Evolutionary conservation across 2,888 invertebrate genomes (phyloP).

Genomic region (Pristionchus entomophagus): DNA sequence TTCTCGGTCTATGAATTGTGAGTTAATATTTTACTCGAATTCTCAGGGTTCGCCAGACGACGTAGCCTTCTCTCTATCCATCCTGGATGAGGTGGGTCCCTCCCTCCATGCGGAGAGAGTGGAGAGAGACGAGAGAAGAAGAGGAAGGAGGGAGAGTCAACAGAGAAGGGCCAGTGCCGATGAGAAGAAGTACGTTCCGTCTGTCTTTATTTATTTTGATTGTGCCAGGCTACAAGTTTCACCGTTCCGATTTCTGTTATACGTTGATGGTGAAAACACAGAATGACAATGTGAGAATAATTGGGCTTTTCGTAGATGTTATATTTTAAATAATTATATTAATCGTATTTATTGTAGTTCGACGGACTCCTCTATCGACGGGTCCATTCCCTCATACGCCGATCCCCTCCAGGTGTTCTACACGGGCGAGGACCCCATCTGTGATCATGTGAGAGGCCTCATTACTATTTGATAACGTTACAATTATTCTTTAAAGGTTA

Average conservation of each 20-base stretch:
- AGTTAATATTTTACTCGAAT: neutral
- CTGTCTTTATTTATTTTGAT: neutral
- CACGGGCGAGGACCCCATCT: conserved; percentile 69
- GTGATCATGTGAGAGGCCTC: conserved; percentile 65
- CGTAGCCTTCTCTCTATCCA: conserved; percentile 61
- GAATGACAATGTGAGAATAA: no score
- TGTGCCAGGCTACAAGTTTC: neutral
- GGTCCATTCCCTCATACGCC: conserved; percentile 50
- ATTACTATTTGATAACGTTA: no score
- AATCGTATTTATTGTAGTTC: no score
- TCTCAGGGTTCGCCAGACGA: conserved; percentile 65
- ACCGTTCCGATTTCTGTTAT: no score
- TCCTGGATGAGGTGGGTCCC: conserved; percentile 55
- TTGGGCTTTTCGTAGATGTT: no score
- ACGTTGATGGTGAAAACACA: no score
- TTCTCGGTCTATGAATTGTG: neutral
- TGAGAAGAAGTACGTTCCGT: neutral
- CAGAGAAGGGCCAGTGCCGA: conserved; percentile 40
- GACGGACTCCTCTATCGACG: conserved; percentile 6
- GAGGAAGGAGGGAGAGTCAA: conserved; percentile 46
- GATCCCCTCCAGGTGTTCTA: conserved; percentile 67
- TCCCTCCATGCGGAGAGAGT: conserved; percentile 49
- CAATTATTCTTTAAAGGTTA: no score
- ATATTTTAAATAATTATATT: no score
- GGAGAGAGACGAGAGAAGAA: conserved; percentile 51